Percentiles rank a stretch among this genome's conserved stretches.
phyloP scores from a whole-genome alignment of 2,113 vertebrate species.

The Cricetomys ansorgei region DNA sequence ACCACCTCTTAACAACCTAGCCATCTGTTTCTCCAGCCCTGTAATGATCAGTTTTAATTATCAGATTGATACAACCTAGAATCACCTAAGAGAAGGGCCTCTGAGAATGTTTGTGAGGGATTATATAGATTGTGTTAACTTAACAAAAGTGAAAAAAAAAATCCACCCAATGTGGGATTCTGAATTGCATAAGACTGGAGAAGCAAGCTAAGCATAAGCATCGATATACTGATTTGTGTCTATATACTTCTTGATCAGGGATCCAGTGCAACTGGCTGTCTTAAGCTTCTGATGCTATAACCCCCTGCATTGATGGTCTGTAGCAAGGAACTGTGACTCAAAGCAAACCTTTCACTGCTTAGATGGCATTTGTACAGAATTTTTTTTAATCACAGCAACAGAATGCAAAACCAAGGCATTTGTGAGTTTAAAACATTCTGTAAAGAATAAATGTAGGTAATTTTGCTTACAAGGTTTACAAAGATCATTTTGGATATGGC shows the following conservation, averaged over 20 bases:
- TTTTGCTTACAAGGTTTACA: background rate
- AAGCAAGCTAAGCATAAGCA: background rate
- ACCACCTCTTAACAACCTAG: background rate
- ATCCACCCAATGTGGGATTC: background rate
- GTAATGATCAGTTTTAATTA: background rate
- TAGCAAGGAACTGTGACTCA: background rate
- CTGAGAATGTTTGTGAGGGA: background rate
- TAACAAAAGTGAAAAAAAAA: background rate
- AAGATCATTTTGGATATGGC: background rate
- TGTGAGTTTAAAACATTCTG: background rate
- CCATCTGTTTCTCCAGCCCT: background rate
- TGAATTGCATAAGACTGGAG: background rate
- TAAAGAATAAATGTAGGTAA: background rate
- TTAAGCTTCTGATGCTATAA: background rate
- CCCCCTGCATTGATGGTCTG: background rate
- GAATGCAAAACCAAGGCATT: background rate
- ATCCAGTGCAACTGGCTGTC: background rate
- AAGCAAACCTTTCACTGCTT: background rate
- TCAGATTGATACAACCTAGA: background rate
- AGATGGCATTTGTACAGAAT: background rate
- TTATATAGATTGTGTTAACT: background rate
- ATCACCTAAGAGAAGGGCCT: background rate
- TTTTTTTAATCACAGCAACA: background rate
- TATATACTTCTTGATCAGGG: background rate
- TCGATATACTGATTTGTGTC: background rate